Base-by-base conservation (phyloP, 2,888 invertebrate species). In the Euzetes globulus region DNA sequence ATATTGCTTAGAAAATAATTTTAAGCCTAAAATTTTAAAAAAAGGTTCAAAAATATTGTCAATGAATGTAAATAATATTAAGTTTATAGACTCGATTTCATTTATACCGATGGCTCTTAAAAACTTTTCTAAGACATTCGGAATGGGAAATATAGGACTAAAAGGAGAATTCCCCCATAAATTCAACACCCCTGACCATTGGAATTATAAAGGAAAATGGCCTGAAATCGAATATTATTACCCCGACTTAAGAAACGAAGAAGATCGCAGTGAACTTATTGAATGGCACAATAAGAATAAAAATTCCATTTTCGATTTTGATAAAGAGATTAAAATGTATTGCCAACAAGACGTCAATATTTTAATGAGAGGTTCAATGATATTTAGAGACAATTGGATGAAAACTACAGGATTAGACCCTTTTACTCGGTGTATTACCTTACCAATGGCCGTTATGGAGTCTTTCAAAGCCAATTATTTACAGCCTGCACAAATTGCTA, bases 291-390 rank as follows among this genome's bases (percentile, higher is more conserved):
- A 77, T 1, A n/a, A 72, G n/a, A 33, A 76, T 22, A 73, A 75
- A 50, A 25, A 70, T 27, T 37, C 73, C n/a, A 9, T 41, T 13
- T 79, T 79, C 58, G 71, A 79, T 74, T 78, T 79, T 72, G 37
- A 74, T 50, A 55, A 75, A 17, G 78, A 79, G 60, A 72, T 79
- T 11, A 47, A 27, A 4, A 73, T 74, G 19, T 79, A 79, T 60
- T 79, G 79, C 71, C 37, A 37, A 9, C 71, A 55, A 4, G 79
- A 79, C 72, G 78, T 79, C 6, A 9, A 55, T 2, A 74, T 78
- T 47, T 58, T 76, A 27, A 27, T 58, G 22, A 65, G 27, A 72
- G 71, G 45, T 17, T 63, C 52, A 22, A 72, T 73, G 73, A 70
- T 76, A 13, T 77, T 78, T 37, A n/a, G 74, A 45, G 60, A 76